Base-by-base conservation (phyloP, 1,140 invertebrate species). In the Papilio aristodemus region DNA sequence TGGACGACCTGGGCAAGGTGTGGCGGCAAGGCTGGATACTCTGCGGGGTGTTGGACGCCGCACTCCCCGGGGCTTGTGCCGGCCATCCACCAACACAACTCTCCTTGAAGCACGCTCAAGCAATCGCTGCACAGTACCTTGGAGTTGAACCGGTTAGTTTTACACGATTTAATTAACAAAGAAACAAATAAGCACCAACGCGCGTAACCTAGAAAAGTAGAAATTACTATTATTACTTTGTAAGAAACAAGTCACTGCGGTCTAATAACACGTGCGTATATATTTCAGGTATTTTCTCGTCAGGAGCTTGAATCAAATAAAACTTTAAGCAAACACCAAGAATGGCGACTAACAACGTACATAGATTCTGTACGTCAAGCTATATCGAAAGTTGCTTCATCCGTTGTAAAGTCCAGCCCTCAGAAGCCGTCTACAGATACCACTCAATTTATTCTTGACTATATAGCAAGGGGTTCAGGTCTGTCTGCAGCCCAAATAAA, bases 1-100 rank as follows among this genome's bases (percentile, higher is more conserved):
- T 86, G 38, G 87, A 84, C 39, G 78, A 84, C 41, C 60, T 92
- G 69, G 89, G 91, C 62, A 82, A 88, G 9, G 85, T 93, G 14
- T 94, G 93, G 93, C 79, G 84, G 3, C 92, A 94, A 71, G 93
- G 93, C 19, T 93, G 93, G 76, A 86, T 93, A 19, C 76, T 94
- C 1, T 94, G 93, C 73, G 93, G 92, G 6, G 85, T 93, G 11
- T 83, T 94, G 17, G 93, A 94, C 69, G 82, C 89, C 5, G 92
- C 90, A 0, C 78, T 93, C 3, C 93, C 93, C 7, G 93, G 93
- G 32, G 92, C 93, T 2, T 93, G 93, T 79, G 83, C 87, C 0
- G 93, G 93, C 13, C 92, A 93, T 46, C 85, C 90, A 9, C 92
- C 93, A 10, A 91, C 87, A 39, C 85, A 84, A 22, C 87, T 92